A percentile compares a stretch with the other conserved stretches of the same genome.
Conservation (phyloP, 2,113 vertebrate genomes). For the Phyllostomus discolor region DNA sequence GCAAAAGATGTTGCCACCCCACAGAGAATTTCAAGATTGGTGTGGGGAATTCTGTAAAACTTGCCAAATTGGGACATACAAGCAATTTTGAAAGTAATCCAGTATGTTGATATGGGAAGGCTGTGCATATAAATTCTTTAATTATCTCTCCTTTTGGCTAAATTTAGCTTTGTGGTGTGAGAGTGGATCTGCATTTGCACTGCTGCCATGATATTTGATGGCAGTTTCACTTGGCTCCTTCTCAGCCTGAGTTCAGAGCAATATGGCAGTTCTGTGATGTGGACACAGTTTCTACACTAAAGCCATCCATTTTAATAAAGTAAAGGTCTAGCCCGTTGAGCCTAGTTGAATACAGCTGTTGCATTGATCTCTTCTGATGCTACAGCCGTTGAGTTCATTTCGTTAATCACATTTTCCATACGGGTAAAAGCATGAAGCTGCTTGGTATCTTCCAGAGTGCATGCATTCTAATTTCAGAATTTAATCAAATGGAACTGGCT, state of each 20-base stretch:
- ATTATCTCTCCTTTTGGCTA: constrained; percentile 64
- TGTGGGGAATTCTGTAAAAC: neutral
- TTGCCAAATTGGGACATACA: constrained; percentile 44
- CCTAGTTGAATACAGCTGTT: constrained; percentile 71
- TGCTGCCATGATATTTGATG: constrained; percentile 36
- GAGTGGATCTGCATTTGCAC: neutral
- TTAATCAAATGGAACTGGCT: constrained; percentile 76
- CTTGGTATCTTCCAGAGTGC: constrained; percentile 69
- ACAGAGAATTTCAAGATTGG: constrained; percentile 31
- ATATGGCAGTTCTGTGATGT: constrained; percentile 56
- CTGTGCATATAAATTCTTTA: constrained; percentile 60
- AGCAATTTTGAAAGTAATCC: constrained; percentile 50
- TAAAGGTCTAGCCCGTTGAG: constrained; percentile 70
- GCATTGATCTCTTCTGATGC: constrained; percentile 66
- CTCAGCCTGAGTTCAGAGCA: constrained; percentile 39
- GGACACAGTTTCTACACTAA: constrained; percentile 67
- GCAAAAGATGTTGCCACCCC: neutral
- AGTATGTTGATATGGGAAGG: constrained; percentile 48
- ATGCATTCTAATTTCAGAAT: constrained; percentile 77
- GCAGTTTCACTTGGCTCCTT: constrained; percentile 55
- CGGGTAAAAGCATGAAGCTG: constrained; percentile 69
- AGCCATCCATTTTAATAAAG: constrained; percentile 75
- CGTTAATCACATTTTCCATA: constrained; percentile 76
- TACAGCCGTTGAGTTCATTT: constrained; percentile 69
- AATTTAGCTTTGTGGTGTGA: constrained; percentile 32